phyloP scores from a whole-genome alignment of 2,797 vertebrate species.

The Neoniphon sammara region DNA sequence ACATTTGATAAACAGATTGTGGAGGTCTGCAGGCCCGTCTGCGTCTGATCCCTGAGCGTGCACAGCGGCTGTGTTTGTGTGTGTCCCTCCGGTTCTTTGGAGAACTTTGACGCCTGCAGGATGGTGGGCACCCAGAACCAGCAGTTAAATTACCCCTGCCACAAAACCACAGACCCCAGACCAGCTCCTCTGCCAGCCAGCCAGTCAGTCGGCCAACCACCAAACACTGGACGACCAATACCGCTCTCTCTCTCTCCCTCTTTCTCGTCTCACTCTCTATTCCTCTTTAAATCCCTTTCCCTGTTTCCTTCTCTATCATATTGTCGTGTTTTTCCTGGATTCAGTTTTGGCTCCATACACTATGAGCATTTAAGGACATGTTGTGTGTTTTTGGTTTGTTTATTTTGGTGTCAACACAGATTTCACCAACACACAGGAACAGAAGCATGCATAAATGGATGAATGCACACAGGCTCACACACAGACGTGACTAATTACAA shows the following conservation, averaged over 20 bases:
- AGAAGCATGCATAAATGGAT: conserved; percentile 60
- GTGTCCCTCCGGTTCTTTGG: conserved; percentile 2
- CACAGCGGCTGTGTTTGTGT: conserved; percentile 47
- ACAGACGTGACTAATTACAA: conserved; percentile 63
- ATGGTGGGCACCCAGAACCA: conserved; percentile 73
- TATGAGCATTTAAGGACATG: conserved; percentile 50
- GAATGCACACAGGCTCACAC: conserved; percentile 46
- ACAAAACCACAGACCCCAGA: conserved; percentile 81
- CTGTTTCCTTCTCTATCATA: conserved; percentile 26
- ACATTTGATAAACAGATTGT: conserved; percentile 81
- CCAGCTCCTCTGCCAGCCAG: conserved; percentile 71
- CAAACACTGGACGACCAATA: conserved; percentile 62
- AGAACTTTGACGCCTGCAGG: conserved; percentile 66
- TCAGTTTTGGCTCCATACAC: conserved; percentile 40
- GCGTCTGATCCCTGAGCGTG: conserved; percentile 67
- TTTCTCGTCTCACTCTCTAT: conserved; percentile 34
- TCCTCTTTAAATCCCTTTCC: conserved; percentile 54
- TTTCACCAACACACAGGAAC: conserved; percentile 38
- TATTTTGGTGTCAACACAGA: conserved; percentile 29
- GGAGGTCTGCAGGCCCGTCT: conserved; percentile 60
- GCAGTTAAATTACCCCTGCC: conserved; percentile 78
- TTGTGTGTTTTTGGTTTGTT: conserved; percentile 49
- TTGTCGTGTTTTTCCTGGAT: conserved; percentile 58
- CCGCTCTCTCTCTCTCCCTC: conserved; percentile 21
- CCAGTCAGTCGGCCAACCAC: conserved; percentile 76